Base-by-base conservation (phyloP, 2,797 vertebrate genomes). In the Cuniculus paca region DNA sequence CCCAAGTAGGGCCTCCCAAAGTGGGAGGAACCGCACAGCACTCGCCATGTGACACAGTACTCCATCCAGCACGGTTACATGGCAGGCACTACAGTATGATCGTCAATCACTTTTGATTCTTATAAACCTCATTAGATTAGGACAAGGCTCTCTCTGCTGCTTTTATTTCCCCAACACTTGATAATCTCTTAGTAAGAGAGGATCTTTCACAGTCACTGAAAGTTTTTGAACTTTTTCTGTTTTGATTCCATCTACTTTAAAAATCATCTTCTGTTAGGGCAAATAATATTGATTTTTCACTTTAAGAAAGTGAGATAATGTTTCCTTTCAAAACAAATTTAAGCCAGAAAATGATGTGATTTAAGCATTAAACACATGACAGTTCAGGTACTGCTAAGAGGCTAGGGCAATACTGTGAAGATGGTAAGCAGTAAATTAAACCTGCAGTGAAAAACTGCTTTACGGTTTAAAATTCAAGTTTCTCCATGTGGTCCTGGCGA, bases 321-420 rank as follows among this genome's bases (percentile, higher is more conserved):
- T 83, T 81, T 92, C 74, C 88, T 78, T 88, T 86, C 81, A 58
- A 95, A 96, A 93, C 63, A 80, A 78, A 94, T 77, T 45, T 82
- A 91, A 94, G 65, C 68, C 80, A 0, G 4, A 92, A 87, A 82
- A 6, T 88, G n/a, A 88, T 31, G 52, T 89, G 56, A 94, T 82
- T 91, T 52, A 78, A n/a, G 14, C 26, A 74, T 74, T 31, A 90
- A 42, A 10, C 39, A 74, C 13, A 39, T 84, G 88, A 88, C 0
- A 88, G n/a, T 42, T 89, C 80, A 28, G 68, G 28, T 24, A 45
- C 31, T 68, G 90, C 65, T 86, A 84, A 91, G 54, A 88, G 42
- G 54, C 61, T 58, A 79, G 6, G 9, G 31, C 68, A 65, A 90
- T 72, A 84, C 3, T 78, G 50, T 85, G 36, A 96, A 79, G 87